Evolutionary conservation across 2,113 vertebrate genomes (phyloP).

Genomic region (Struthio camelus): DNA sequence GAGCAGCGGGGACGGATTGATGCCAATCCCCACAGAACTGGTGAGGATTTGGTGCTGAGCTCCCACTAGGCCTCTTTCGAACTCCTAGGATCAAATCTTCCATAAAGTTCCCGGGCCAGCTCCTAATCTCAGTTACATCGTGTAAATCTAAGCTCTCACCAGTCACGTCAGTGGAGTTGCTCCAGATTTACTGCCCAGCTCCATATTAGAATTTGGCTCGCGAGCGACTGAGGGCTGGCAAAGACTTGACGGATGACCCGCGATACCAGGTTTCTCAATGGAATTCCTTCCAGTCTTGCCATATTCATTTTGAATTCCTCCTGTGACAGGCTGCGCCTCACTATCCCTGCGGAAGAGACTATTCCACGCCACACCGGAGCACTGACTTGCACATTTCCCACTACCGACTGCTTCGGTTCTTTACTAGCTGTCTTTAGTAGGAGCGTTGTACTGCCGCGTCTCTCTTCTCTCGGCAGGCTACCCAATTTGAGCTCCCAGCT

Average conservation of each 20-base stretch:
- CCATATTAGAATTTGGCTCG: not conserved
- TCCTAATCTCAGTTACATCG: conserved; percentile 41
- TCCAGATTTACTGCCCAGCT: conserved; percentile 12
- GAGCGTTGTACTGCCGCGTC: not conserved
- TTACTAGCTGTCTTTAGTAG: not conserved
- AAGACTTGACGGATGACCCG: not conserved
- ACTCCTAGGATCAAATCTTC: not conserved
- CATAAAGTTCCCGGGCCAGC: not conserved
- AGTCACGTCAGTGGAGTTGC: not conserved
- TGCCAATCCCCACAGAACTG: not conserved
- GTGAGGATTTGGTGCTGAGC: conserved; percentile 20
- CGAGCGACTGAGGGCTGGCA: not conserved
- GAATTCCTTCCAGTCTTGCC: not conserved
- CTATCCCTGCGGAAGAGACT: fast-evolving
- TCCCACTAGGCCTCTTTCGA: not conserved
- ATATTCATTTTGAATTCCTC: fast-evolving
- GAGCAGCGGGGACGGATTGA: conserved; percentile 14
- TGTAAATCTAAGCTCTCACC: conserved; percentile 37
- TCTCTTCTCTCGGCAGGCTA: not conserved
- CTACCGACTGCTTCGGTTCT: not conserved
- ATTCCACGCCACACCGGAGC: fast-evolving
- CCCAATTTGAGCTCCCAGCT: not conserved
- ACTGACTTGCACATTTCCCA: not conserved
- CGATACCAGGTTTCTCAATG: not conserved
- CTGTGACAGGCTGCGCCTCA: not conserved